Conservation (phyloP, 2,888 invertebrate genomes). For the Dorcus hopei region DNA sequence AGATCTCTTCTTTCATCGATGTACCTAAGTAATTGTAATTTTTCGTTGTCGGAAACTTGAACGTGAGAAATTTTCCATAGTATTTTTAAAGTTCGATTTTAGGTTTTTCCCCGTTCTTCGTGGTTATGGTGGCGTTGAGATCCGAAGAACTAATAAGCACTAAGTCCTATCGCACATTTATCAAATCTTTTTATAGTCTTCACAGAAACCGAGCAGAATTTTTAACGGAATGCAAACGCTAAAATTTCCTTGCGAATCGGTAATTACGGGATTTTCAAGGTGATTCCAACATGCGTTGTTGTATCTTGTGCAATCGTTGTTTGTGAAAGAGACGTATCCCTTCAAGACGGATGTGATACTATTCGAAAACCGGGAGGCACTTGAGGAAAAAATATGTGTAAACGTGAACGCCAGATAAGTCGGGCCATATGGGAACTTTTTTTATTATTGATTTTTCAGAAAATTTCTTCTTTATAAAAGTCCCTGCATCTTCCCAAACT, state of each 20-base stretch:
- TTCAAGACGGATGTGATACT: constrained; percentile 29
- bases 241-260: constrained; percentile 9
- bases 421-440: too few relatives aligned
- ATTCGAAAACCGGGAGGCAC: constrained; percentile 1
- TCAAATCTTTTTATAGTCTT: constrained; percentile 40
- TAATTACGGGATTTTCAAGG: constrained; percentile 10
- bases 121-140: constrained; percentile 23
- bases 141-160: constrained; percentile 33
- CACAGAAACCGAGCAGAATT: constrained; percentile 38
- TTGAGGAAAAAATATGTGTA: too few relatives aligned
- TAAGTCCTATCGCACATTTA: constrained; percentile 44
- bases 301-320: constrained; percentile 27
- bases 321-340: constrained; percentile 36
- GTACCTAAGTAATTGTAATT: not conserved
- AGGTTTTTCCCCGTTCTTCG: constrained; percentile 7
- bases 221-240: constrained; percentile 26
- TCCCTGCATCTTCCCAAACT: too few relatives aligned
- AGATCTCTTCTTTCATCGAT: not conserved
- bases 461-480: too few relatives aligned
- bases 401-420: constrained; percentile 11
- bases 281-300: constrained; percentile 32
- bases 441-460: too few relatives aligned
- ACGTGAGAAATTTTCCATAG: constrained; percentile 25
- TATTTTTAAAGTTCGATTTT: constrained; percentile 21
- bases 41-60: constrained; percentile 9